These are phyloP conservation scores for Synchiropus splendidus DNA, from an alignment of 2,113 vertebrate species.

Conservation along the genomic window DNA sequence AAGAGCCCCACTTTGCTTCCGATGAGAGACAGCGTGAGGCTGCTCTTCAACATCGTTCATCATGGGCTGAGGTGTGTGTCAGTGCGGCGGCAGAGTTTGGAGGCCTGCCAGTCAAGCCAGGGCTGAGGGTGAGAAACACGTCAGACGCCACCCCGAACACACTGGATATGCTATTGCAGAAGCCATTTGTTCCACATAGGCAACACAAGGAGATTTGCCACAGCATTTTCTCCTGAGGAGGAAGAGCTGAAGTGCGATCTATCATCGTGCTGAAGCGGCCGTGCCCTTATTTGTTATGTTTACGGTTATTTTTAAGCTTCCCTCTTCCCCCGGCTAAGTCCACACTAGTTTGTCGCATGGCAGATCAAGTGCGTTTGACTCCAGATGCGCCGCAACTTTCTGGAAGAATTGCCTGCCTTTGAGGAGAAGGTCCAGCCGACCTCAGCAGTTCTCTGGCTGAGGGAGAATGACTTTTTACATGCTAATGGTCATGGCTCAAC, in stretches of 20 bases:
- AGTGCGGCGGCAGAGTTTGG: too few relatives aligned
- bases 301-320: too few relatives aligned
- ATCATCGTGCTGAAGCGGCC: neutral
- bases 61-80: slow-evolving; percentile 20
- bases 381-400: too few relatives aligned
- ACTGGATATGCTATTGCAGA: slow-evolving; percentile 14
- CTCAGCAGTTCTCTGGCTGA: slow-evolving; percentile 25
- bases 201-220: slow-evolving; percentile 10
- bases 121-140: too few relatives aligned
- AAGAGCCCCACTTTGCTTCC: slow-evolving; percentile 53
- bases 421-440: slow-evolving; percentile 25
- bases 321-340: too few relatives aligned
- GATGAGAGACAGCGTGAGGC: slow-evolving; percentile 58
- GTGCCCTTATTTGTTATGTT: too few relatives aligned
- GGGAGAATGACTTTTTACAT: too few relatives aligned
- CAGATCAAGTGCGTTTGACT: too few relatives aligned
- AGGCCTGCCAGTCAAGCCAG: too few relatives aligned
- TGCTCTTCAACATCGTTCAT: slow-evolving; percentile 63
- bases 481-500: too few relatives aligned
- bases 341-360: too few relatives aligned
- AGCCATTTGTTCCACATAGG: slow-evolving; percentile 3
- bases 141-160: neutral
- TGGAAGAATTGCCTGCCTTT: too few relatives aligned
- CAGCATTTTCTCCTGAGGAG: slow-evolving; percentile 10
- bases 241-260: neutral